phyloP scores from a whole-genome alignment of 2,888 invertebrate species.

The Leuctra nigra region DNA sequence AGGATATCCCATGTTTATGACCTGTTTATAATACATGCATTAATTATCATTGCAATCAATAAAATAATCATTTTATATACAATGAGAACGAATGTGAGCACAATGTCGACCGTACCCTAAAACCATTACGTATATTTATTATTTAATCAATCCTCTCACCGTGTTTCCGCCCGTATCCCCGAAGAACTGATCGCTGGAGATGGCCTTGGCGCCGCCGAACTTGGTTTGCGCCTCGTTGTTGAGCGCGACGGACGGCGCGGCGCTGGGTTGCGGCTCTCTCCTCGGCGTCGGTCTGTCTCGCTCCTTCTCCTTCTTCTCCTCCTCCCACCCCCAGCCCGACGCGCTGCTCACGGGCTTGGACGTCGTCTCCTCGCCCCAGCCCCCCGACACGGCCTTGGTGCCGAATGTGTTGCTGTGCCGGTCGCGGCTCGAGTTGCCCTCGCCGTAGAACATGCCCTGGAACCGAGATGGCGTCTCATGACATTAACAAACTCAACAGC shows the following conservation, averaged over 20 bases:
- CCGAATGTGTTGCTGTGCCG: constrained; percentile 17
- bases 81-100: too few species aligned
- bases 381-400: constrained; percentile 18
- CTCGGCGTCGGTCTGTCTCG: constrained; percentile 17
- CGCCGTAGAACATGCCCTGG: constrained; percentile 10
- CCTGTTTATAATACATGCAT: too few species aligned
- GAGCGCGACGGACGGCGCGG: constrained; percentile 37
- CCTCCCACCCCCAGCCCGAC: constrained; percentile 2
- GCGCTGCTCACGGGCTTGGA: background rate
- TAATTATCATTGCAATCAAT: too few species aligned
- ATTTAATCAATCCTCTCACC: too few species aligned
- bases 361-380: constrained; percentile 9
- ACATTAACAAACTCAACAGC: background rate
- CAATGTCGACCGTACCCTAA: too few species aligned
- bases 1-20: too few species aligned
- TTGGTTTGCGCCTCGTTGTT: constrained; percentile 85
- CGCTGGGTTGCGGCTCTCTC: constrained; percentile 18
- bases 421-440: constrained; percentile 24
- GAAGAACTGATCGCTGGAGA: constrained; percentile 96
- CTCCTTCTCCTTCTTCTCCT: constrained; percentile 13
- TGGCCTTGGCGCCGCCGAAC: constrained; percentile 95
- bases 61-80: too few species aligned
- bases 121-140: too few species aligned
- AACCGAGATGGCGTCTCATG: background rate
- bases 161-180: constrained; percentile 52